Evolutionary conservation across 2,113 vertebrate genomes (phyloP), one percentile per base, ranked within the genome.

Genomic region (Cynopterus brachyotis): DNA sequence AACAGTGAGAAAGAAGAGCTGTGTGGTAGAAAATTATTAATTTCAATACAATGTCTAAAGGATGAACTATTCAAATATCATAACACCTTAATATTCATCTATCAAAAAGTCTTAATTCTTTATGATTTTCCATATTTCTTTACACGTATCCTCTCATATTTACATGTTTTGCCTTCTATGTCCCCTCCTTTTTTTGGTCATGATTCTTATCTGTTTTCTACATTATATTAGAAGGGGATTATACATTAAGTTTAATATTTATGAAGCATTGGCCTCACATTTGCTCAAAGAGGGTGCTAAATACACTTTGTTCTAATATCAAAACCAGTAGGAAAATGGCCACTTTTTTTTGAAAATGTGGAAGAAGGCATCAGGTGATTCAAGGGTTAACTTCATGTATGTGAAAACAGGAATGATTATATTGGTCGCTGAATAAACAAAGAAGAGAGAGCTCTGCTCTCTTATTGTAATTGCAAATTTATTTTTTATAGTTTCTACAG

Each of bases 401-500:
- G 45, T 89, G 85, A 96, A 82, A 82, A 4, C 7, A 32, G 82
- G n/a, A 24, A 69, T 70, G 50, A 92, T 97, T 94, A 95, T 85
- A 70, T 82, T 95, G 95, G 72, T 66, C 3, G 2, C 93, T 96
- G 94, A 93, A 73, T 97, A 98, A 97, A 97, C 96, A 96, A 94
- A 95, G 96, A 66, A 92, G 97, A 91, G 94, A 95, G 47, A 80
- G 93, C 94, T 93, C 95, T 94, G 93, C 85, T 97, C 28, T 93
- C 94, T 97, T 96, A 97, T 97, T 98, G 96, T 97, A 97, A 98
- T 98, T 97, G 97, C 97, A 98, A 97, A 97, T 98, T 97, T 97
- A 97, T 97, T 97, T 96, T 97, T 98, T 95, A 96, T 96, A 97
- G 96, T 97, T 97, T 97, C 91, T 95, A 97, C 96, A 96, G 95